Base-by-base conservation (phyloP, 1,140 invertebrate species). In the Zaprionus inermis region DNA sequence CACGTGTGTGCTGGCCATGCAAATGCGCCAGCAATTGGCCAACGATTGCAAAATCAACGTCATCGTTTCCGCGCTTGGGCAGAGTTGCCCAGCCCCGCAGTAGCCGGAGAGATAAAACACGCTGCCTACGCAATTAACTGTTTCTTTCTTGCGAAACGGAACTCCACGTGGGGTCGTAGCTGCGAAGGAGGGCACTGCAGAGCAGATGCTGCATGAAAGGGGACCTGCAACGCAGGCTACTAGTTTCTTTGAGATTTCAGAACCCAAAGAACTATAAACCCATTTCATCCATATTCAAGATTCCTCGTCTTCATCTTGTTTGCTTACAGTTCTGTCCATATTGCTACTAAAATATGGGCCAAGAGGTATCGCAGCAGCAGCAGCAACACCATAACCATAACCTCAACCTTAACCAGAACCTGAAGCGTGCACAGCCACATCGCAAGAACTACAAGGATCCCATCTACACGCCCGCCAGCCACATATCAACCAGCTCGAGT, bases 281-380 rank as follows among this genome's bases (percentile, higher is more conserved):
- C 24, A 28, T 4, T 28, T 5, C 10, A 46, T 46, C 41, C 16
- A 46, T 11, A 7, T 18, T 1, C 9, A 44, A n/a, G 0, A 20
- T 5, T 46, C 3, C 2, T 11, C 4, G 2, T 20, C 10, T 12
- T 10, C 18, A 11, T 22, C 18, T 49, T 49, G 16, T 46, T 6
- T 54, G 1, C 6, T 77, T 81, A 2, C 72, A 91, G 83, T 77
- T 90, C 67, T 68, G 76, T 88, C 78, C 79, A 86, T 91, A 92
- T 91, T 90, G 74, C 79, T 73, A 75, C 79, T 75, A 65, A 92
- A 92, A 92, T 92, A 92, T 92, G 91, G 91, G 91, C 89, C 91
- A 92, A 86, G 91, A 92, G 90, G 81, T 92, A 91, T 92, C 91
- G 56, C 91, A 91, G 24, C 91, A 91, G 75, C 76, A 91, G 79